Conservation (phyloP, 2,888 invertebrate genomes). For the Hydroisotoma schaefferi region DNA sequence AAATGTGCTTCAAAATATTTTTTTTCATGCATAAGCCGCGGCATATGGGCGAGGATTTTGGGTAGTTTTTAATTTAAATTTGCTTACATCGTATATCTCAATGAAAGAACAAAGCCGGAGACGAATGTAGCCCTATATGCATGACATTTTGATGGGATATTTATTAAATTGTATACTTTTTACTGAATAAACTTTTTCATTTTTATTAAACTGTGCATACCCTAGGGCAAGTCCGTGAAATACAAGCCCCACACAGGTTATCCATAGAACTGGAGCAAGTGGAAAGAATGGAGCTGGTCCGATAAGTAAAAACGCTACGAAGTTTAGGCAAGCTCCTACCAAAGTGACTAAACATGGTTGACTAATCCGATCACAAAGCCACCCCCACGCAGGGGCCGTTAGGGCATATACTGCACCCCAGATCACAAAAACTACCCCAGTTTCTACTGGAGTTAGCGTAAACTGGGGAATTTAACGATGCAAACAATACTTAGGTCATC, state of each 20-base stretch:
- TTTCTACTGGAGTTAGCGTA: conserved; percentile 63
- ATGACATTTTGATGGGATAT: too few species aligned
- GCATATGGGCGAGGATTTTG: background rate
- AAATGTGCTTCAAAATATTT: too few species aligned
- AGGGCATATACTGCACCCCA: conserved; percentile 76
- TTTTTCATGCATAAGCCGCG: too few species aligned
- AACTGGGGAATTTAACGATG: conserved; percentile 57
- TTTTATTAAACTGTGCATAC: too few species aligned
- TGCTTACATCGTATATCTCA: conserved; percentile 74
- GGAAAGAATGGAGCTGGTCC: conserved; percentile 78
- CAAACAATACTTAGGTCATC: background rate
- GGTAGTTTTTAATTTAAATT: background rate
- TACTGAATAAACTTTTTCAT: too few species aligned
- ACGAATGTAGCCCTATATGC: conserved; percentile 78
- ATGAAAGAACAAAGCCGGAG: conserved; percentile 78
- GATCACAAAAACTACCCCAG: conserved; percentile 78
- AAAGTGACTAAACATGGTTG: conserved; percentile 67
- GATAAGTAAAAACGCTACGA: conserved; percentile 67
- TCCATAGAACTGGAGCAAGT: conserved; percentile 61
- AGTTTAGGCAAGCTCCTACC: conserved; percentile 64
- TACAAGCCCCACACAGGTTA: conserved; percentile 67
- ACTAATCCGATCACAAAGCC: conserved; percentile 68
- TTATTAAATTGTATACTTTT: too few species aligned
- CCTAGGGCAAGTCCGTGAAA: conserved; percentile 79
- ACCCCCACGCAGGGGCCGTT: conserved; percentile 75